A percentile compares a stretch with the other conserved stretches of the same genome.
Conservation (phyloP, 1,140 invertebrate genomes). For the Polypedilum pembai region DNA sequence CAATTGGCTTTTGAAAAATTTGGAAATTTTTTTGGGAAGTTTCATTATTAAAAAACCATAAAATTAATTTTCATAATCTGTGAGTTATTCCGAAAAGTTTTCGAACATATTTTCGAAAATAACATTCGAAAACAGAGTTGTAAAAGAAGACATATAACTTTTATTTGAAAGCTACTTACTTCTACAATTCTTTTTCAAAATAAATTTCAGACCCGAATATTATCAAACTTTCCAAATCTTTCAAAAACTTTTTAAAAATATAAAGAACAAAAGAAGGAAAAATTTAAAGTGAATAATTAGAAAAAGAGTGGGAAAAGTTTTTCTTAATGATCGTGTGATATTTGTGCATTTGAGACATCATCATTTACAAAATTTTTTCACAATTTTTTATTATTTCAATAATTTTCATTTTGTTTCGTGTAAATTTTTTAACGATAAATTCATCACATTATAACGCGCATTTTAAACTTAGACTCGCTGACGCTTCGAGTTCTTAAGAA, state of each 20-base stretch:
- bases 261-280: background rate
- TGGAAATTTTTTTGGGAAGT: no score
- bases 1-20: no score
- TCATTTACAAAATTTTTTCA: background rate
- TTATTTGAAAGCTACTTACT: no score
- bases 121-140: no score
- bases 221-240: background rate
- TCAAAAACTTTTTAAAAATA: background rate
- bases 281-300: background rate
- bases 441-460: conserved; percentile 16
- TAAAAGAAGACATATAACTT: no score
- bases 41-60: background rate
- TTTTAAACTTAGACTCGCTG: conserved; percentile 14
- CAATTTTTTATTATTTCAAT: background rate
- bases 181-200: no score
- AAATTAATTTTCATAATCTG: background rate
- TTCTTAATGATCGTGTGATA: conserved; percentile 15
- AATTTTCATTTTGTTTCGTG: background rate
- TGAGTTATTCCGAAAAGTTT: no score
- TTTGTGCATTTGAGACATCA: conserved; percentile 28
- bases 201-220: background rate
- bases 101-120: no score
- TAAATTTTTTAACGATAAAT: conserved; percentile 20
- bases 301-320: background rate
- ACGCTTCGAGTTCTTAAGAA: background rate